Evolutionary conservation across 2,888 invertebrate species (phyloP).

Genomic region (Creontiades dilutus): DNA sequence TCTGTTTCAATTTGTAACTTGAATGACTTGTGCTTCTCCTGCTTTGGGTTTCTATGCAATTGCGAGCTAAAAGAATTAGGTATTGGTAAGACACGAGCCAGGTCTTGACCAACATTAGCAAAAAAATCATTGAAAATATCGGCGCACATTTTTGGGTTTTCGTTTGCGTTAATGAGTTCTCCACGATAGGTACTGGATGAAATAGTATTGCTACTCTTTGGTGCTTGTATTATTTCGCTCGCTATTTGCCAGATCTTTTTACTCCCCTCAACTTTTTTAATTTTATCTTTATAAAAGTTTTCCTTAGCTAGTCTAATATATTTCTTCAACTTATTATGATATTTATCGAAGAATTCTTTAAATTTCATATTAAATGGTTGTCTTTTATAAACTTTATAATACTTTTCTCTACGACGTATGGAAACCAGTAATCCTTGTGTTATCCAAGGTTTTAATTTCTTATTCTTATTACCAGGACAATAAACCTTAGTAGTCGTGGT

Average conservation of each 20-base stretch:
- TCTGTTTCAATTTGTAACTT: background rate
- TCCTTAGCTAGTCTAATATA: background rate
- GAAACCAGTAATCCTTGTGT: conserved; percentile 25
- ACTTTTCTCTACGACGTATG: conserved; percentile 9
- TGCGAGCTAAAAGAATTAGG: background rate
- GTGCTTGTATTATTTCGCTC: background rate
- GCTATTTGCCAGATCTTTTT: background rate
- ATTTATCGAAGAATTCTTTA: background rate
- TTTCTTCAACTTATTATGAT: background rate
- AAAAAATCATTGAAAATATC: background rate
- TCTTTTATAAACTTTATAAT: background rate
- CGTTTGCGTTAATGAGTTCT: background rate
- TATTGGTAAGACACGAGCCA: background rate
- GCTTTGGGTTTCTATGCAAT: background rate
- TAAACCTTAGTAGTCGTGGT: background rate
- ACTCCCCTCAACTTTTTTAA: conserved; percentile 3
- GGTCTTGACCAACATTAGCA: background rate
- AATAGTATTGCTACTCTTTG: background rate
- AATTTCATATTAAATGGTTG: background rate
- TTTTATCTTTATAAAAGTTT: conserved; percentile 13
- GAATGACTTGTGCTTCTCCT: background rate
- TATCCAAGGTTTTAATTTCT: background rate
- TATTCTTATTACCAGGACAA: background rate
- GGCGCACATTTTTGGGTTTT: background rate
- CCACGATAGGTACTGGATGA: background rate